These are phyloP conservation scores for Cerceris ruficornis DNA, from an alignment of 2,888 invertebrate genomes.

Conservation along the genomic window DNA sequence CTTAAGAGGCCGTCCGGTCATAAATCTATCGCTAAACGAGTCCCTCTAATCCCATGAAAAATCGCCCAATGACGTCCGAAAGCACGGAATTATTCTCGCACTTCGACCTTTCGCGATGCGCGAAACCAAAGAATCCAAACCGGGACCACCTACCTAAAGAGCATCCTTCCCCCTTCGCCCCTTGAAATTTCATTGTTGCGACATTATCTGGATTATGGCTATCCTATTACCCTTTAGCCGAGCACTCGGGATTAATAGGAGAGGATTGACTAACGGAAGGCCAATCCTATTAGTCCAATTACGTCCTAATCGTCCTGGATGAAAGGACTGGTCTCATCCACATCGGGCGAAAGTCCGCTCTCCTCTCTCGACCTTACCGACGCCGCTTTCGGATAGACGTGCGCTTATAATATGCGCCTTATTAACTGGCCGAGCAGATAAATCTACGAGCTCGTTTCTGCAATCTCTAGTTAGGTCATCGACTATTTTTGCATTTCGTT, in stretches of 20 bases:
- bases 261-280: neutral
- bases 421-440: slow-evolving; percentile 28
- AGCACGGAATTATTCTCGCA: neutral
- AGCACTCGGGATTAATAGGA: too few relatives aligned
- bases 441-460: slow-evolving; percentile 29
- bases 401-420: slow-evolving; percentile 3
- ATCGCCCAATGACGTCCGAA: neutral
- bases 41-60: slow-evolving; percentile 13
- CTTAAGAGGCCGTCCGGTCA: neutral
- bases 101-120: neutral
- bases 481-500: slow-evolving; percentile 32
- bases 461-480: slow-evolving; percentile 32
- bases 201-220: neutral
- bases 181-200: neutral
- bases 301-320: slow-evolving; percentile 8
- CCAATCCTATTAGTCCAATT: slow-evolving; percentile 20
- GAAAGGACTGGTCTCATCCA: neutral
- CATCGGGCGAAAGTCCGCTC: neutral
- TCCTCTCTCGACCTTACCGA: neutral
- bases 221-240: neutral
- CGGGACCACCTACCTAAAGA: neutral
- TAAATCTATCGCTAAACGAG: neutral
- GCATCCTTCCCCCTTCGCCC: neutral
- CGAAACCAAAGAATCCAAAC: neutral
- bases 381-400: neutral